Base-by-base conservation (phyloP, 2,888 invertebrate species). In the Drosophila heteroneura region DNA sequence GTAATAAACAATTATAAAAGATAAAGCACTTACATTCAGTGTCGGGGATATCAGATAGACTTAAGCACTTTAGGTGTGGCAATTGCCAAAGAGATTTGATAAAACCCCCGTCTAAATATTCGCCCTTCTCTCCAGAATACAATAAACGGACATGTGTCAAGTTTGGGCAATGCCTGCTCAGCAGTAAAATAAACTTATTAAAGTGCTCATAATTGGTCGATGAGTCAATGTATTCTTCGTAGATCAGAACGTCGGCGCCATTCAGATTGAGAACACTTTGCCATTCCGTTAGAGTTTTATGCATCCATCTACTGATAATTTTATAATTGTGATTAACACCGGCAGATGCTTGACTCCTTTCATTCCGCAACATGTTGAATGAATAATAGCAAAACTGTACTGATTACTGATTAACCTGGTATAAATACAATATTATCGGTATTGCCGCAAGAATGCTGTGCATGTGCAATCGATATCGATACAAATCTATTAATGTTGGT, bases 161-260 rank as follows among this genome's bases (percentile, higher is more conserved):
- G 14, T 74, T 74, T 12, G 68, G 58, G 37, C 75, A 74, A 59
- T 63, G 28, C 52, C 63, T 30, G 4, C 22, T 19, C 22, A 74
- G 30, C 28, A 74, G 35, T 26, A 32, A 19, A 6, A 69, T 30
- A 44, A 44, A 74, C 6, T 59, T 59, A 0, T 37, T n/a, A 39
- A 74, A 69, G 49, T 74, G 51, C 5, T 51, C 51, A 2, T 3
- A 6, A 26, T 59, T 68, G 2, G 41, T 63, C 14, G 75, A 56
- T 37, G 41, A 68, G 39, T 74, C 74, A n/a, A 75, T 61, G 19
- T 68, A 63, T 60, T 74, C 74, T 30, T 74, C 75, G 47, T 69
- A 74, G 19, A 74, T 44, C 10, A 63, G 28, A 5, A 63, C 62
- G 1, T 59, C 32, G 0, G 47, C 5, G 12, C 69, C 69, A 30